Conservation (phyloP, 2,113 vertebrate genomes). For the Telmatochromis sp. region DNA sequence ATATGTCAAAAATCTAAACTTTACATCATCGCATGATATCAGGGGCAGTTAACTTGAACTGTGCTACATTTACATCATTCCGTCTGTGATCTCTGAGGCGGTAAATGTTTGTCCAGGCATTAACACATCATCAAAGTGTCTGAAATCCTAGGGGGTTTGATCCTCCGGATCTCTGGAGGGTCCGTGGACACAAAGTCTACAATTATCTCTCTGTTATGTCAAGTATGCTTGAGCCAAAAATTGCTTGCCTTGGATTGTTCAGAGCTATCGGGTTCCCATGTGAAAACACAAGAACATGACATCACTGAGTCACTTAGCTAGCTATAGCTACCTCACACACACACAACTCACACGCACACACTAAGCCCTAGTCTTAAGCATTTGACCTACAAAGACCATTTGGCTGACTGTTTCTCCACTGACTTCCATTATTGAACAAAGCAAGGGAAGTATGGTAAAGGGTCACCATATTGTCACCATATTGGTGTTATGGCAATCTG, state of each 20-base stretch:
- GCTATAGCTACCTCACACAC: constrained; percentile 28
- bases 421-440: neutral
- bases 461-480: neutral
- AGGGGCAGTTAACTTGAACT: constrained; percentile 14
- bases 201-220: constrained; percentile 67
- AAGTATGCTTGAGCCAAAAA: constrained; percentile 62
- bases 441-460: neutral
- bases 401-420: neutral
- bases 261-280: constrained; percentile 61
- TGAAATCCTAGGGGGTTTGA: constrained; percentile 51
- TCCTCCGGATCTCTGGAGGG: constrained; percentile 45
- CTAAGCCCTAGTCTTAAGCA: constrained; percentile 16
- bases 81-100: constrained; percentile 53
- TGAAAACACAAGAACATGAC: constrained; percentile 62
- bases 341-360: neutral
- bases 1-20: constrained; percentile 1
- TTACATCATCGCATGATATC: constrained; percentile 31
- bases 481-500: neutral
- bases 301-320: constrained; percentile 56
- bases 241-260: constrained; percentile 57
- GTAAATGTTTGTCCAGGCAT: constrained; percentile 63
- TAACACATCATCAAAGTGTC: constrained; percentile 62
- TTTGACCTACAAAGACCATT: neutral
- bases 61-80: constrained; percentile 42
- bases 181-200: constrained; percentile 46